phyloP scores from a whole-genome alignment of 2,888 invertebrate genomes.

The Himalopsyche tibetana region DNA sequence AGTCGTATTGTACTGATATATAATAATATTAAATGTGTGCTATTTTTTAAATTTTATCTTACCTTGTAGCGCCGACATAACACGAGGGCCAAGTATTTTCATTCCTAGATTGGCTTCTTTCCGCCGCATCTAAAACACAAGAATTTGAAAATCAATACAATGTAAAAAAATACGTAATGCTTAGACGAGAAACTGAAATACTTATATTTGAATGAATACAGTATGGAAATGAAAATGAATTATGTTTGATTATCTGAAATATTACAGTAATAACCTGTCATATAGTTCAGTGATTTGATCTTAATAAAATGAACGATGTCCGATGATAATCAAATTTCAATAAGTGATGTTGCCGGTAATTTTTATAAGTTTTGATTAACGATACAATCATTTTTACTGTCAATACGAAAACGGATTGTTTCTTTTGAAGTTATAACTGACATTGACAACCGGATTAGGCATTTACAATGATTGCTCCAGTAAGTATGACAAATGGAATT shows the following conservation, averaged over 20 bases:
- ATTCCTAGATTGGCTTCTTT: constrained; percentile 54
- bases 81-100: constrained; percentile 61
- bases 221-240: background rate
- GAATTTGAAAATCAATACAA: background rate
- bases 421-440: constrained; percentile 27
- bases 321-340: constrained; percentile 9
- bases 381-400: constrained; percentile 26
- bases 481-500: constrained; percentile 32
- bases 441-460: constrained; percentile 38
- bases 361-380: constrained; percentile 8
- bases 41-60: background rate
- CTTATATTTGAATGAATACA: background rate
- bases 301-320: background rate
- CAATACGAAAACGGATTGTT: constrained; percentile 19
- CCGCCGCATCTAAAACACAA: constrained; percentile 64
- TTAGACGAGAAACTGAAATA: background rate
- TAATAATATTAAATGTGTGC: too few relatives aligned
- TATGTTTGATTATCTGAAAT: background rate
- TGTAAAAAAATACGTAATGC: background rate
- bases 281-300: background rate
- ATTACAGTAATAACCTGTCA: constrained; percentile 15
- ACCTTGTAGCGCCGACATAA: constrained; percentile 65
- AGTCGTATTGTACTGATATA: too few relatives aligned
- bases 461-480: constrained; percentile 9
- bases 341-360: constrained; percentile 2